phyloP scores from a whole-genome alignment of 1,140 invertebrate genomes.

The Diplogasteroides magnus region DNA sequence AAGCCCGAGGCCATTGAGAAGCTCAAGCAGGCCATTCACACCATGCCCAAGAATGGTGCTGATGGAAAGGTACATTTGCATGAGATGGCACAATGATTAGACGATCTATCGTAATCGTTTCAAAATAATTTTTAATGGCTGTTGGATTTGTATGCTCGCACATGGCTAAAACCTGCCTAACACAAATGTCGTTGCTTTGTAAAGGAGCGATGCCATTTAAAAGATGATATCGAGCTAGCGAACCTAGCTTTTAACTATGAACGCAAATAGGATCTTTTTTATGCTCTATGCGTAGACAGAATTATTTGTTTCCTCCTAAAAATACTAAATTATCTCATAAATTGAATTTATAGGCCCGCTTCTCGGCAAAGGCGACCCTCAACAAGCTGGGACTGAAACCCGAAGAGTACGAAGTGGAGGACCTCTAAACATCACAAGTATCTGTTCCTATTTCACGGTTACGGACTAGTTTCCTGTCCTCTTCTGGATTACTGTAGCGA shows the following conservation, averaged over 20 bases:
- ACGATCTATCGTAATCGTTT: no score
- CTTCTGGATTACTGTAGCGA: background rate
- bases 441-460: no score
- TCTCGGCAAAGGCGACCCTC: slow-evolving; percentile 17
- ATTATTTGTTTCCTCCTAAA: background rate
- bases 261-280: no score
- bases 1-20: slow-evolving; percentile 32
- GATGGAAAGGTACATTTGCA: slow-evolving; percentile 40
- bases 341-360: background rate
- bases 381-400: slow-evolving; percentile 26
- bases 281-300: no score
- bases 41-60: slow-evolving; percentile 26
- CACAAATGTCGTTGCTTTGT: no score
- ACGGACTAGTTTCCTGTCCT: background rate
- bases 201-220: no score
- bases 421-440: slow-evolving; percentile 7
- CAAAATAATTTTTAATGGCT: no score
- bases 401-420: slow-evolving; percentile 27
- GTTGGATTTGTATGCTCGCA: no score
- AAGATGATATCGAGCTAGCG: no score
- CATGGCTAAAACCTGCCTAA: no score
- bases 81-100: no score
- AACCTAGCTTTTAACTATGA: no score
- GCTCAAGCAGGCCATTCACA: slow-evolving; percentile 33
- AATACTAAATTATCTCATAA: background rate